Evolutionary conservation across 2,113 vertebrate species (phyloP).

Genomic region (Odontesthes bonariensis): DNA sequence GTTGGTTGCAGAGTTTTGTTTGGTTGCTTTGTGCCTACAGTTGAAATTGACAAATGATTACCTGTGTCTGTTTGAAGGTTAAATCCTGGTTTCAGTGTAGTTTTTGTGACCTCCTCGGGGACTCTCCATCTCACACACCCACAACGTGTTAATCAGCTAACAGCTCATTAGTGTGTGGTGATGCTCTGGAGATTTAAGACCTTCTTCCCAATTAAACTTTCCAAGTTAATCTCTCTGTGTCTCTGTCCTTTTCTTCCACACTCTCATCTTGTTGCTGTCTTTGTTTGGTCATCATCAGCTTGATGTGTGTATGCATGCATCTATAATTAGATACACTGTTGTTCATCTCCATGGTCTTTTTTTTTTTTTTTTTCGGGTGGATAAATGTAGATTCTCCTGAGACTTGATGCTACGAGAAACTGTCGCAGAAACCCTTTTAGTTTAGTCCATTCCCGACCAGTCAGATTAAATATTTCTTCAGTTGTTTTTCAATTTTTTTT

Average conservation of each 20-base stretch:
- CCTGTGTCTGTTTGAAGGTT: background rate
- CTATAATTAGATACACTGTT: background rate
- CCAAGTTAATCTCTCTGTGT: background rate
- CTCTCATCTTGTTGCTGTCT: background rate
- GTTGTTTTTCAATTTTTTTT: too few species aligned
- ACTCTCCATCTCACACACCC: background rate
- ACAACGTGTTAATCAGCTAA: conserved; percentile 20
- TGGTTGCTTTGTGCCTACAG: background rate
- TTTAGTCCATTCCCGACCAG: background rate
- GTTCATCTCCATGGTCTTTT: background rate
- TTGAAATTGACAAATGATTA: background rate
- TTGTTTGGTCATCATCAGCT: background rate
- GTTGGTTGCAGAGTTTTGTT: too few species aligned
- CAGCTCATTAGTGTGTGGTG: conserved; percentile 27
- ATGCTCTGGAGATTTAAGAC: conserved; percentile 19
- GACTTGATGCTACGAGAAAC: background rate
- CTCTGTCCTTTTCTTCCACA: background rate
- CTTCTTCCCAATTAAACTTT: conserved; percentile 23
- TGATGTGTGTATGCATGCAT: background rate
- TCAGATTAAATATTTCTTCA: background rate
- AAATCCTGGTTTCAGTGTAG: background rate
- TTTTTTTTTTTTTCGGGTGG: background rate
- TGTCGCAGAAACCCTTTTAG: background rate
- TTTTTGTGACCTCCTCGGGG: background rate
- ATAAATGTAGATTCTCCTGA: background rate